Percentiles rank a stretch among this genome's conserved stretches.
Evolutionary conservation across 2,113 vertebrate species (phyloP).

Genomic region (Quiscalus mexicanus): DNA sequence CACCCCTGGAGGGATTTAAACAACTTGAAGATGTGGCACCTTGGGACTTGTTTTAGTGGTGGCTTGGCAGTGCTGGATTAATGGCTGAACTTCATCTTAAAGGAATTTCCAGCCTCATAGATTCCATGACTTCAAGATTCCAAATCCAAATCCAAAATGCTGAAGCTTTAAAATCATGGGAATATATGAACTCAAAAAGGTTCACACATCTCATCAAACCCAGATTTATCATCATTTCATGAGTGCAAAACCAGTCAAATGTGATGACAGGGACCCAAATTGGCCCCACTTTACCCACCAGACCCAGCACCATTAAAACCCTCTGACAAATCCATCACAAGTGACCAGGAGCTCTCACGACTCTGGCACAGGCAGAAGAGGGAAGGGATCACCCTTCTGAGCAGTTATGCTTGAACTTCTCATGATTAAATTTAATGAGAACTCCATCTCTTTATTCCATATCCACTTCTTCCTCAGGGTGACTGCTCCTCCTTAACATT

Average conservation of each 20-base stretch:
- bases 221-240: background rate
- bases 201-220: background rate
- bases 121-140: background rate
- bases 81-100: rapidly evolving
- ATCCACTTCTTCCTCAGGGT: background rate
- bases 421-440: background rate
- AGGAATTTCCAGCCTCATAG: background rate
- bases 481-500: background rate
- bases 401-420: background rate
- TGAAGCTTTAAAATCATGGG: background rate
- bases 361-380: rapidly evolving
- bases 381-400: background rate
- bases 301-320: background rate
- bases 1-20: background rate
- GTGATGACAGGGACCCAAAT: rapidly evolving
- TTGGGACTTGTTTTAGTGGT: background rate
- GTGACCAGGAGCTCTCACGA: background rate
- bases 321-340: background rate
- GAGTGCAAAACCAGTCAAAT: background rate
- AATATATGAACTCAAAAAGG: background rate
- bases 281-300: background rate
- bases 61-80: background rate
- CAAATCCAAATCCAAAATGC: background rate
- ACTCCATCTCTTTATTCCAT: background rate
- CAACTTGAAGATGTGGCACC: background rate